Base-by-base conservation (phyloP, 2,113 vertebrate genomes). In the Leuciscus idus region DNA sequence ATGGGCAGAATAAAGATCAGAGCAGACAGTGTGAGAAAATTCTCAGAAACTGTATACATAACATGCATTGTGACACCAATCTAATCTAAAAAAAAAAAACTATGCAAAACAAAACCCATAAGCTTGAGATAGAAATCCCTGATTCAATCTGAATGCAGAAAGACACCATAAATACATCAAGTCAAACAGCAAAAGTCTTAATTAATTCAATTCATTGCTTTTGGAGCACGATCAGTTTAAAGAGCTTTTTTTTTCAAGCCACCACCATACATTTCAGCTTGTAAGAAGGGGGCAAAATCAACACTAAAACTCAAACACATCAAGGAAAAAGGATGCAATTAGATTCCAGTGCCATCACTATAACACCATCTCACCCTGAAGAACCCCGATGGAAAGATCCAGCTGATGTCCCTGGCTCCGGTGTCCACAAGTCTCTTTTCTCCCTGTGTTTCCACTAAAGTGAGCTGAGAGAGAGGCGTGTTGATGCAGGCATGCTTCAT, bases 401-500 rank as follows among this genome's bases (percentile, higher is more conserved):
- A 19, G 73, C 12, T 62, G 30, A 50, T 26, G 43, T 28, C 36
- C 61, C 62, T 68, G 62, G 28, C 52, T 61, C 62, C 19, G 23
- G 30, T 57, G 83, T 52, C 21, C 85, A 64, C 61, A 62, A 23
- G 48, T 73, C 28, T 80, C 57, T 57, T 52, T 33, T 77, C 85
- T 74, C 30, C 26, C 75, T 66, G 78, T 83, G 72, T 46, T 82
- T 85, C 66, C 77, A 84, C 52, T 62, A 26, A 70, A 57, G 50
- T 61, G 77, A 78, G 81, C 10, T 3, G 72, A 74, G 75, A 61
- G 11, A 17, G 13, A 81, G 72, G 55, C 89, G 89, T 88, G 88
- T 86, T 77, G 72, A 30, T 68, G 76, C 91, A 91, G 81, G 91
- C 77, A 81, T 26, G 55, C 81, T 64, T 89, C 90, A 91, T 89